These are phyloP conservation scores for Paedocypris sp. DNA, from an alignment of 2,113 vertebrate species.

Conservation along the genomic window DNA sequence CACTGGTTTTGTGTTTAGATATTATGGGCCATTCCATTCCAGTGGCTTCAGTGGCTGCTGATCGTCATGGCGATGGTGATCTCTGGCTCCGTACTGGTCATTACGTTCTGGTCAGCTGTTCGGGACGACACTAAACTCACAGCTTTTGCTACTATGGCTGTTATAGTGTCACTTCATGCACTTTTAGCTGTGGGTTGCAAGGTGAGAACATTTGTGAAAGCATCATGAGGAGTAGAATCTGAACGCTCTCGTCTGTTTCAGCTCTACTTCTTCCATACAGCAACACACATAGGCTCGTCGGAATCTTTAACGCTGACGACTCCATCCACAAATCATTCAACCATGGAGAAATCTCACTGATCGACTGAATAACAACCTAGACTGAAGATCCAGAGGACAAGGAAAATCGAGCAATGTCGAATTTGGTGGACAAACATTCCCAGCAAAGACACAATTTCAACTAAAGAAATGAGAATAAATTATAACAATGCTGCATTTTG, in stretches of 20 bases:
- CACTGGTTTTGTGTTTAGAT: constrained; percentile 47
- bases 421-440: background rate
- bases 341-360: background rate
- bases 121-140: constrained; percentile 60
- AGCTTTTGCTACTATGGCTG: constrained; percentile 47
- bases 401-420: background rate
- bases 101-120: constrained; percentile 72
- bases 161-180: constrained; percentile 62
- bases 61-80: constrained; percentile 61
- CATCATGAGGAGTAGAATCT: too few species aligned
- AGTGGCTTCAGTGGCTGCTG: constrained; percentile 69
- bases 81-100: constrained; percentile 64
- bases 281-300: background rate
- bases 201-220: too few species aligned
- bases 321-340: constrained; percentile 9
- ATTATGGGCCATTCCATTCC: constrained; percentile 66
- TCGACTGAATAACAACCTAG: background rate
- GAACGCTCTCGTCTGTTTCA: constrained; percentile 26
- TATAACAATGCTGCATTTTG: too few species aligned
- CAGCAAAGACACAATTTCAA: background rate
- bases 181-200: constrained; percentile 75
- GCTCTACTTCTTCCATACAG: constrained; percentile 59
- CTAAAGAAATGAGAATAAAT: too few species aligned
- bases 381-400: background rate
- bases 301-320: background rate